Base-by-base conservation (phyloP, 2,797 vertebrate species). In the Leptatherina wallacei region DNA sequence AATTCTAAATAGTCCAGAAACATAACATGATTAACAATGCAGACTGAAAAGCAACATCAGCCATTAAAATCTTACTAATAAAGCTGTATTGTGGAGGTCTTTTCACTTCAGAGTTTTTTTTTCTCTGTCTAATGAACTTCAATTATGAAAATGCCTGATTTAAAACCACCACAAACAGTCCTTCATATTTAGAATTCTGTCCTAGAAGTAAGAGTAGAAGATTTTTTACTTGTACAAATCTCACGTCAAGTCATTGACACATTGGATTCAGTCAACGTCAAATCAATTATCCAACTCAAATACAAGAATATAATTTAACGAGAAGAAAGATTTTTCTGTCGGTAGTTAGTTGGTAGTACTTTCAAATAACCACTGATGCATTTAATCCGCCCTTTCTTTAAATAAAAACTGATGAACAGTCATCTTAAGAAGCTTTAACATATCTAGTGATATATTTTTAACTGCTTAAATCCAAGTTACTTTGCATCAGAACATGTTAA, bases 1-100 rank as follows among this genome's bases (percentile, higher is more conserved):
- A 90, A 88, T 88, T 90, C 69, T 69, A 88, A 90, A 90, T 86
- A 82, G 69, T 47, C 66, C 63, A 71, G 49, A 84, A 87, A 71
- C 81, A 85, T 22, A 80, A 75, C 84, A 83, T 52, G 29, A 62
- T 68, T 27, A 82, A 86, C 83, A 84, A 82, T 77, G 66, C 73
- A 11, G 77, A 61, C 49, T n/a, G 36, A 75, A 59, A 71, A 2
- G n/a, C 75, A 30, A 22, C 8, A 42, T n/a, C 22, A 36, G 33
- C 65, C 55, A 65, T 57, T 77, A 57, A 66, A 61, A 71, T 32
- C 7, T 56, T 64, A 13, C 65, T 30, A 30, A 66, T 62, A 61
- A 52, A 77, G 66, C 69, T 62, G 52, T 16, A 29, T 33, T 0
- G 3, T 16, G 20, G 18, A 44, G 69, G 69, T 32, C 42, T 52